Base-by-base conservation (phyloP, 2,113 vertebrate species). In the Sinocyclocheilus anshuiensis region DNA sequence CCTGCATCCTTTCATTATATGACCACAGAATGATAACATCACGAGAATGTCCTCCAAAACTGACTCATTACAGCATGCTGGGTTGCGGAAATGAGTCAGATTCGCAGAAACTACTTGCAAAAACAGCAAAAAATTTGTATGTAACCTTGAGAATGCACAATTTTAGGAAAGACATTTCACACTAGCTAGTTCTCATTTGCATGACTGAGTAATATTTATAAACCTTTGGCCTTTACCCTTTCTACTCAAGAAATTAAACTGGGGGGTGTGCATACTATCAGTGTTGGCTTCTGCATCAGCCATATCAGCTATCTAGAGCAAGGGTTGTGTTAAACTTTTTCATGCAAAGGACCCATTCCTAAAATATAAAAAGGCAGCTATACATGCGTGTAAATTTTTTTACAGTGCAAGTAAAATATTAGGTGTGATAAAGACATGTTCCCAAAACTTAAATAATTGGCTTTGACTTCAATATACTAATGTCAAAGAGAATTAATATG, bases 1-100 rank as follows among this genome's bases (percentile, higher is more conserved):
- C 33, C 78, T 63, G 77, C 39, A 78, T 74, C 65, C 65, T 80
- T 81, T 86, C 59, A 33, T 71, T 86, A 83, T 39, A 69, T 61
- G 50, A 85, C 65, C 67, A 15, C 65, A 84, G 22, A 39, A 20
- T 29, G 12, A 45, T 84, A 72, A 63, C 57, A 55, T 76, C 59
- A 77, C 3, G 1, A 26, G 9, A 42, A 72, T 6, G 10, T 11
- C 53, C 76, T 71, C 39, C 12, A 50, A 50, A 59, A 29, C 67
- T 33, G 33, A 63, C 36, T 61, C 50, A 74, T 74, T 63, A 81
- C 48, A 24, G 36, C 39, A 69, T 26, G 24, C n/a, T 20, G n/a
- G n/a, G 15, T 81, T 24, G 61, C 67, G 39, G 79, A 81, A 65
- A 24, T 65, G 59, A 81, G 42, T 65, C 61, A 15, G 36, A 76